phyloP scores from a whole-genome alignment of 1,140 invertebrate species.

The Copidosoma floridanum region DNA sequence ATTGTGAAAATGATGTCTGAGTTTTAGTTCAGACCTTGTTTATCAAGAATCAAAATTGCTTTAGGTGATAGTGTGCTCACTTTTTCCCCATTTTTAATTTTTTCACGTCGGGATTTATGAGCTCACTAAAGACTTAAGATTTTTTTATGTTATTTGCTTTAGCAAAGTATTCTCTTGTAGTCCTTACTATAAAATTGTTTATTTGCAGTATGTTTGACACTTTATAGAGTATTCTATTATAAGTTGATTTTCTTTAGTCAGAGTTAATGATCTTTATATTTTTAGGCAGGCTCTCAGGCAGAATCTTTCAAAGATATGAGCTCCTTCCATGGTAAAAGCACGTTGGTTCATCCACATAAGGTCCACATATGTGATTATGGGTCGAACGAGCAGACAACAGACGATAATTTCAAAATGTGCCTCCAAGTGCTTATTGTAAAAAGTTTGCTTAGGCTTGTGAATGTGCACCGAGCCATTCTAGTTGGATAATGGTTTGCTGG shows the following conservation, averaged over 20 bases:
- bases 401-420: constrained; percentile 22
- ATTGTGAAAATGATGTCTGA: no score
- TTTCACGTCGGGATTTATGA: no score
- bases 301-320: constrained; percentile 20
- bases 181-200: neutral
- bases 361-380: constrained; percentile 20
- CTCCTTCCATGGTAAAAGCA: constrained; percentile 16
- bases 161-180: constrained; percentile 15
- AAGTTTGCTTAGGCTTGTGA: neutral
- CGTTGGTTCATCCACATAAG: constrained; percentile 24
- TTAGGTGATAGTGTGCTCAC: no score
- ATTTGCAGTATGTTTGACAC: constrained; percentile 10
- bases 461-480: constrained; percentile 2
- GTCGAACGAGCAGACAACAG: constrained; percentile 24
- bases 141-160: neutral
- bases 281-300: neutral
- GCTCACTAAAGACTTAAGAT: no score
- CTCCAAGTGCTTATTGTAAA: constrained; percentile 21
- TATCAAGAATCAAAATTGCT: no score
- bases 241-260: constrained; percentile 1
- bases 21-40: no score
- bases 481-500: neutral
- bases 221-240: constrained; percentile 6
- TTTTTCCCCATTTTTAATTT: no score
- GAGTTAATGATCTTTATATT: neutral